These are phyloP conservation scores for Meiosimyza platycephala DNA, from an alignment of 2,888 invertebrate genomes.

Conservation along the genomic window DNA sequence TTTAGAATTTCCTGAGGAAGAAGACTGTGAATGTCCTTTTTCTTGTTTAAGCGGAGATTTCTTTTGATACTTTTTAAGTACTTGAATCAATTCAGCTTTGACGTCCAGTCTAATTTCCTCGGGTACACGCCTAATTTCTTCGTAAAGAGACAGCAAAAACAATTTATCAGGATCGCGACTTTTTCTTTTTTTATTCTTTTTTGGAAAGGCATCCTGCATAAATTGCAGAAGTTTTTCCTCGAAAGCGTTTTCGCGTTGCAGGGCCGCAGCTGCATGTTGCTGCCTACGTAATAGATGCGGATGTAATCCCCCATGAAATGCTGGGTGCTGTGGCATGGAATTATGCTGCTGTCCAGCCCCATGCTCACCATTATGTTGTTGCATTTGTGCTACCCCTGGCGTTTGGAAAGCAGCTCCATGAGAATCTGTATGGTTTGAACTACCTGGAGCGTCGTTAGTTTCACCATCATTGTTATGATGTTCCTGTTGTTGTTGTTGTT, in stretches of 20 bases:
- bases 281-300: conserved; percentile 59
- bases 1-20: conserved; percentile 48
- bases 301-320: conserved; percentile 60
- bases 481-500: conserved; percentile 58
- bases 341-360: conserved; percentile 54
- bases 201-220: conserved; percentile 65
- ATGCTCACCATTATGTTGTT: conserved; percentile 57
- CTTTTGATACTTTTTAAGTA: conserved; percentile 63
- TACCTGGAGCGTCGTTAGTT: conserved; percentile 61
- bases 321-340: conserved; percentile 60
- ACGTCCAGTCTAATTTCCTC: conserved; percentile 64
- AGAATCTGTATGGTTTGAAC: conserved; percentile 57
- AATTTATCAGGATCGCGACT: conserved; percentile 64
- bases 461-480: conserved; percentile 63
- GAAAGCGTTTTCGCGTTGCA: conserved; percentile 61
- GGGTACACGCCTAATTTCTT: conserved; percentile 63
- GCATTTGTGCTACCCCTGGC: conserved; percentile 55
- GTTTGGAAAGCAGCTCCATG: conserved; percentile 58
- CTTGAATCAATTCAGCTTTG: conserved; percentile 63
- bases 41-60: conserved; percentile 60
- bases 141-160: conserved; percentile 61
- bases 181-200: conserved; percentile 63
- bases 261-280: conserved; percentile 55
- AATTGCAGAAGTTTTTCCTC: conserved; percentile 63
- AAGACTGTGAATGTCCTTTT: conserved; percentile 50